phyloP scores from a whole-genome alignment of 2,113 vertebrate genomes.

The Channa argus region DNA sequence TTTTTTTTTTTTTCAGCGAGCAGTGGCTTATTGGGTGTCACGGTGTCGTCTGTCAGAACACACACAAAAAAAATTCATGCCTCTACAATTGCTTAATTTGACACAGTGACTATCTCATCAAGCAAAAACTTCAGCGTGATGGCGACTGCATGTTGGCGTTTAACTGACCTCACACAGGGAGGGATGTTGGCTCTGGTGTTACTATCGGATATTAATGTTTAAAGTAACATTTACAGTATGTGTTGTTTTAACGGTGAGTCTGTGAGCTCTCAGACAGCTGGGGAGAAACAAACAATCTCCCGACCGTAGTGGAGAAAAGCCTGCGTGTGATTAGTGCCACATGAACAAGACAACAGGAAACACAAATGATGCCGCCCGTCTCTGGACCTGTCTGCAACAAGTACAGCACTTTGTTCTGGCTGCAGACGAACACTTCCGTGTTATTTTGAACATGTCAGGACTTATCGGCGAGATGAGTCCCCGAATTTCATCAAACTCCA shows the following conservation, averaged over 20 bases:
- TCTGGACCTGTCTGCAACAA: conserved; percentile 26
- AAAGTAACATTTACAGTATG: too few species aligned
- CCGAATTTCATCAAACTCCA: conserved; percentile 43
- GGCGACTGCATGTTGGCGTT: too few species aligned
- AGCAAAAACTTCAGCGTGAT: too few species aligned
- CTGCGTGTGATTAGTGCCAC: conserved; percentile 43
- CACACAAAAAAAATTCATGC: too few species aligned
- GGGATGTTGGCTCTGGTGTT: too few species aligned
- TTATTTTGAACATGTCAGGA: conserved; percentile 43
- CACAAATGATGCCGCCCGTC: conserved; percentile 10
- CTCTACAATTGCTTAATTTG: too few species aligned
- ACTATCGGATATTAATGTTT: too few species aligned
- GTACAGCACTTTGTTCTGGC: conserved; percentile 56
- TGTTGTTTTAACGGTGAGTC: neutral
- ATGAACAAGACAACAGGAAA: conserved; percentile 29
- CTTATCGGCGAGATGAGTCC: conserved; percentile 34
- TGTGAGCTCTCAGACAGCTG: neutral
- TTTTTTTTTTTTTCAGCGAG: too few species aligned
- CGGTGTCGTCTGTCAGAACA: too few species aligned
- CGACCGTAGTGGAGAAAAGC: conserved; percentile 11
- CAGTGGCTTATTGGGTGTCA: too few species aligned
- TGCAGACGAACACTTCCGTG: conserved; percentile 24
- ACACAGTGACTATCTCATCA: too few species aligned
- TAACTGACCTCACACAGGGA: too few species aligned
- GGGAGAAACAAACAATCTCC: conserved; percentile 15